A percentile compares a stretch with the other conserved stretches of the same genome.
Conservation (phyloP, 2,113 vertebrate genomes). For the Pontoporia blainvillei region DNA sequence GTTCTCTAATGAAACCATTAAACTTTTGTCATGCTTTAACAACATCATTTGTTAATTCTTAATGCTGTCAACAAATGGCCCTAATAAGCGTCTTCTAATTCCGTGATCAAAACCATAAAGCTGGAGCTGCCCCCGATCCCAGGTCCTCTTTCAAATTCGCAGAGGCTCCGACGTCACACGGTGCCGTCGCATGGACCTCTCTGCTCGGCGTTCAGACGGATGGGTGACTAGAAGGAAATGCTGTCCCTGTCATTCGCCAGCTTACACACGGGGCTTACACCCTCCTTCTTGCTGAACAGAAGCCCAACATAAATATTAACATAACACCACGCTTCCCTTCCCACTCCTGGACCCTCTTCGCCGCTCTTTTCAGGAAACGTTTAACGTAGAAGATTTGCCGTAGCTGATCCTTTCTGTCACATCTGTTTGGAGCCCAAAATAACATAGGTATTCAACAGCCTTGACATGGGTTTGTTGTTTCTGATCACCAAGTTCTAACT, state of each 20-base stretch:
- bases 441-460: not conserved
- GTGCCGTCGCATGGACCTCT: not conserved
- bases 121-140: not conserved
- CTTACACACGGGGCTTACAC: not conserved
- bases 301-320: constrained; percentile 43
- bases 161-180: not conserved
- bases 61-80: constrained; percentile 57
- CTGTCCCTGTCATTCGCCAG: constrained; percentile 43
- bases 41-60: constrained; percentile 60
- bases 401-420: not conserved
- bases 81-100: constrained; percentile 56
- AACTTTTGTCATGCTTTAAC: constrained; percentile 47
- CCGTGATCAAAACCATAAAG: constrained; percentile 47
- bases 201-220: constrained; percentile 37
- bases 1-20: constrained; percentile 54
- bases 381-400: not conserved
- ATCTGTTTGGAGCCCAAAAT: constrained; percentile 13
- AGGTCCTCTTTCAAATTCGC: constrained; percentile 39
- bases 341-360: not conserved
- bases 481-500: constrained; percentile 36
- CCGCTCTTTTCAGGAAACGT: constrained; percentile 30
- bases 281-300: constrained; percentile 1
- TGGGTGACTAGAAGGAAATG: constrained; percentile 54
- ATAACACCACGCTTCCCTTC: not conserved
- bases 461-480: constrained; percentile 21